Evolutionary conservation across 2,797 vertebrate genomes (phyloP).

Genomic region (Eurystomus glaucurus): DNA sequence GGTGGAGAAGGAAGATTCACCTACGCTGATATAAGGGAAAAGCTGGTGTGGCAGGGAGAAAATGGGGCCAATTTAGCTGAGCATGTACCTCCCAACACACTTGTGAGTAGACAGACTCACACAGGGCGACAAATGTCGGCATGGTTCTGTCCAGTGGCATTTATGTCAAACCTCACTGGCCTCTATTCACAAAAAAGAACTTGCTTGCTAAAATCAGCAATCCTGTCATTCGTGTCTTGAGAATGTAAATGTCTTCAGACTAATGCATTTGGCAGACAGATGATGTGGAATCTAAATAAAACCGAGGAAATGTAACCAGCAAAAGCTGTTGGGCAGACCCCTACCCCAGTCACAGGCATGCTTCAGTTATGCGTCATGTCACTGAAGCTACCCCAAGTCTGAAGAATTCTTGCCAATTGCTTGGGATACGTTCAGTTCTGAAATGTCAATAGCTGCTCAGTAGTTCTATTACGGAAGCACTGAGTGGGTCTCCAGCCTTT

Average conservation of each 20-base stretch:
- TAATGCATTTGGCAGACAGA: conserved; percentile 16
- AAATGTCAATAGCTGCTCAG: not conserved
- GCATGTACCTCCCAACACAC: accelerated
- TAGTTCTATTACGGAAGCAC: not conserved
- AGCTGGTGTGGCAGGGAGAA: not conserved
- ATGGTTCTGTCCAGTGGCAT: not conserved
- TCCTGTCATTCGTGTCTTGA: not conserved
- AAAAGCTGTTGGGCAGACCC: conserved; percentile 15
- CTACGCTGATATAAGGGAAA: not conserved
- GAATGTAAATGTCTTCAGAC: not conserved
- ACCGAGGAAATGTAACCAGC: conserved; percentile 16
- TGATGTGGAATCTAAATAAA: conserved; percentile 2
- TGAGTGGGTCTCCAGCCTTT: not conserved
- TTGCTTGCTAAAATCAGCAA: not conserved
- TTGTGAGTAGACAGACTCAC: not conserved
- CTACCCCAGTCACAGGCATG: not conserved
- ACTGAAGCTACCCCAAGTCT: not conserved
- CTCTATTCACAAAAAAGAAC: not conserved
- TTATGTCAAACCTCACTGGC: not conserved
- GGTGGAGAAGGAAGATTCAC: not conserved
- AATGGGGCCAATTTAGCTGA: not conserved
- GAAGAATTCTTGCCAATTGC: not conserved
- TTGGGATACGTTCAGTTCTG: not conserved
- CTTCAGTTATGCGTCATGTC: not conserved
- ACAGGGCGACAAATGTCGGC: not conserved